Evolutionary conservation across 37 sponge, comb jelly and placozoan genomes (phyloP), one percentile per base, ranked within the genome.

Genomic region (Bolinopsis microptera): DNA sequence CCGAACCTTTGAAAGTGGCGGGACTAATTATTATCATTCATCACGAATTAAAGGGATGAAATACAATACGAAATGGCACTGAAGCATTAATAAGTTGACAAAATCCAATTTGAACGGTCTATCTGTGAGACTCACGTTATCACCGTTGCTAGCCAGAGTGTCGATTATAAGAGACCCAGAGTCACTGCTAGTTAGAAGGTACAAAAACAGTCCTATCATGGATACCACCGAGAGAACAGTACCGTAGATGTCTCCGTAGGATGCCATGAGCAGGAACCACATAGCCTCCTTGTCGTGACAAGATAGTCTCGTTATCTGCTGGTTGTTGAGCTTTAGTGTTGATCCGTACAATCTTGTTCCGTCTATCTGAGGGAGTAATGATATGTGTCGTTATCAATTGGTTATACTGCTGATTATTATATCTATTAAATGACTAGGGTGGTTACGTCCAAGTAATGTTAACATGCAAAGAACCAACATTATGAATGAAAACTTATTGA

Each of bases 111-210:
- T n/a, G n/a, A n/a, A n/a, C n/a, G n/a, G n/a, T n/a, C n/a, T n/a
- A n/a, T n/a, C n/a, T n/a, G n/a, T 21, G 18, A n/a, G 18, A 72
- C 75, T 72, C 75, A 72, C 75, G 18, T 28, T 72, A 72, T 72
- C 75, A 30, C 75, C 75, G 75, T 72, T 72, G 18, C 75, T 72
- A 72, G 75, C 75, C 2, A 72, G 75, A 72, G 75, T 30, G 75
- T 72, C 75, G 31, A 72, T 72, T 8, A 72, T 72, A 24, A 72
- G 75, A 24, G 75, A 72, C 31, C 75, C 75, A 21, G 75, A 72
- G 31, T 72, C 75, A 72, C 75, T 72, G 31, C 90, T 86, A 24
- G 90, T 86, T 1, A 86, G 38, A 30, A 86, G 36, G 90, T 86
- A 86, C 25, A 86, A 38, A 16, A 86, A 24, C 22, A 86, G 32